These are phyloP conservation scores for Lophotis ruficrista DNA, from an alignment of 2,113 vertebrate genomes.

Conservation along the genomic window DNA sequence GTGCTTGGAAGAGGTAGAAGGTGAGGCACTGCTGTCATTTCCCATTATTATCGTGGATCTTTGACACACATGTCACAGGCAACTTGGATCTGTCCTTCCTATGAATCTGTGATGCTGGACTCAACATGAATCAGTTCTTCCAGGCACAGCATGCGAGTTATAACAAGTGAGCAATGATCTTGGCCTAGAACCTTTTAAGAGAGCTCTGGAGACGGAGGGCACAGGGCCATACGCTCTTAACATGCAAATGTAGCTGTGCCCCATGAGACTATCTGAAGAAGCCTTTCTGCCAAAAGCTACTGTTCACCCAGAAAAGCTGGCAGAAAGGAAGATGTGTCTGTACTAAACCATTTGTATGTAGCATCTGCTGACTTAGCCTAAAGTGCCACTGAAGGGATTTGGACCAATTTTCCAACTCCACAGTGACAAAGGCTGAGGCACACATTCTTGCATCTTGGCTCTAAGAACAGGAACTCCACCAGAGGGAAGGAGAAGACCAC, in stretches of 20 bases:
- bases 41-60: neutral
- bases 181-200: neutral
- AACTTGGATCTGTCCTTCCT: neutral
- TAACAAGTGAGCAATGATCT: fast-evolving
- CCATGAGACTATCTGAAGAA: neutral
- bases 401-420: neutral
- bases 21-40: neutral
- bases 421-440: neutral
- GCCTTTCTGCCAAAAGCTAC: neutral
- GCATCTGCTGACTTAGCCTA: neutral
- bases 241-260: neutral
- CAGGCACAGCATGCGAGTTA: neutral
- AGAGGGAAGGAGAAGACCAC: neutral
- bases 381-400: neutral
- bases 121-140: neutral
- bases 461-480: neutral
- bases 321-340: neutral
- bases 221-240: neutral
- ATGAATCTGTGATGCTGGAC: neutral
- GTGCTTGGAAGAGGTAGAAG: neutral
- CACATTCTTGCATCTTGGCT: neutral
- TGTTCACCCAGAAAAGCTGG: neutral
- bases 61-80: neutral
- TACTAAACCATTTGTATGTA: neutral
- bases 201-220: neutral